These are phyloP conservation scores for Raja brachyura DNA, from an alignment of 2,113 vertebrate species.

Conservation along the genomic window DNA sequence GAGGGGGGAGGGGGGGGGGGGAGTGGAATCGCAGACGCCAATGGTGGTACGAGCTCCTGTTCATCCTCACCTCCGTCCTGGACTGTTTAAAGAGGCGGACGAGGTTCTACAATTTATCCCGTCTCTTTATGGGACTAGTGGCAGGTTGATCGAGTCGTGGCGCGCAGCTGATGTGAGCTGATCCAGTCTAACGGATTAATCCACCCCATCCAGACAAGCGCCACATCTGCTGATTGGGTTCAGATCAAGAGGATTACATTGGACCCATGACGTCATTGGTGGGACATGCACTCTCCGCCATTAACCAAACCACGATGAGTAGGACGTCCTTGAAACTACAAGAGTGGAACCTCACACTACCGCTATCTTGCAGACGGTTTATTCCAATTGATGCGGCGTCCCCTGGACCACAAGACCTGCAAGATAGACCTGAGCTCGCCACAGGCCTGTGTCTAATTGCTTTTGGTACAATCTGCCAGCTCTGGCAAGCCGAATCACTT, in stretches of 20 bases:
- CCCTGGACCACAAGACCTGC: not conserved
- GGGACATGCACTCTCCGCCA: conserved; percentile 78
- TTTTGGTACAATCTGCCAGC: not conserved
- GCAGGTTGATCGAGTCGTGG: conserved; percentile 69
- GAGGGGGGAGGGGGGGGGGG: too few relatives aligned
- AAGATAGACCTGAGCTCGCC: not conserved
- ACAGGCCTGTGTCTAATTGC: not conserved
- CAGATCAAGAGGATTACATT: conserved; percentile 93
- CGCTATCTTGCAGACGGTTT: conserved; percentile 11
- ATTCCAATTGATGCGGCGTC: not conserved
- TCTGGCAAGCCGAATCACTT: not conserved
- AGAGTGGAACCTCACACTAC: conserved; percentile 67
- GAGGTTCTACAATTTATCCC: conserved; percentile 66
- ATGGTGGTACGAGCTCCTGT: conserved; percentile 30
- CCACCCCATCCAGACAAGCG: conserved; percentile 80
- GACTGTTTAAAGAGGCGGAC: conserved; percentile 58
- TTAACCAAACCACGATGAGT: conserved; percentile 94
- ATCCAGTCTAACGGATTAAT: conserved; percentile 85
- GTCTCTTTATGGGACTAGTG: conserved; percentile 77
- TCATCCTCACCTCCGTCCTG: conserved; percentile 56
- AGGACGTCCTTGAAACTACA: conserved; percentile 94
- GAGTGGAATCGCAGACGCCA: conserved; percentile 39
- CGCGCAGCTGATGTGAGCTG: conserved; percentile 68
- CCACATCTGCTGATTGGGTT: conserved; percentile 91
- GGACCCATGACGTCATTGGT: conserved; percentile 95